Evolutionary conservation across 2,888 invertebrate species (phyloP), one percentile per base, ranked within the genome.

Genomic region (Pseudococcus jackbeardsleyi): DNA sequence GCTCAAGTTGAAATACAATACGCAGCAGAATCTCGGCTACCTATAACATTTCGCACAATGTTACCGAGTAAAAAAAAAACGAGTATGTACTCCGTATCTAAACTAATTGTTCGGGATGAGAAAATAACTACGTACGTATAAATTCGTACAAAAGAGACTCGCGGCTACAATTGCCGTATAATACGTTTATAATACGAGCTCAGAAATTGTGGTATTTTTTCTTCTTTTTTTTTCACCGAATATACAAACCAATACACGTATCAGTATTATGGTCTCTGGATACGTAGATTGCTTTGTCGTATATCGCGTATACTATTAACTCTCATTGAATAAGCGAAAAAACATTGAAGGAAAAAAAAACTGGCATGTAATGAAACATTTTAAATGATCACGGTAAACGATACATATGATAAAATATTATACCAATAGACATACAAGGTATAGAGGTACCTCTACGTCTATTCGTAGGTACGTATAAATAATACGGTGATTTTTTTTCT

Each of bases 311-410:
- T 72, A 59, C 59, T 6, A 19, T 19, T 19, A 33, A 72, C 11
- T 26, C 19, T 26, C 68, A 26, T 72, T 26, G 68, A 26, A 72
- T 33, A 72, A 26, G 15, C 33, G 26, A 72, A 72, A 33, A 26
- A 12, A 26, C 59, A 59, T 59, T 59, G 33, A 33, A 33, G 26
- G 26, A 33, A 33, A 33, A 33, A 33, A 72, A 72, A 72, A 72
- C 4, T 33, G 68, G 26, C 68, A 72, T 72, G 33, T 72, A 72
- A 72, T 72, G 33, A 72, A 72, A 72, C 33, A 72, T 72, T 72
- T 72, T 72, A 72, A 72, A 72, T 72, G 68, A 72, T 72, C 68
- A 72, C 33, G 22, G 68, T 72, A 72, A 72, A 72, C 68, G 68
- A 72, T 72, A 26, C 68, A 72, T 12, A 11, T 59, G 59, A 59